Evolutionary conservation across 2,888 invertebrate genomes (phyloP), one percentile per base, ranked within the genome.

Genomic region (Nomada hirtipes): DNA sequence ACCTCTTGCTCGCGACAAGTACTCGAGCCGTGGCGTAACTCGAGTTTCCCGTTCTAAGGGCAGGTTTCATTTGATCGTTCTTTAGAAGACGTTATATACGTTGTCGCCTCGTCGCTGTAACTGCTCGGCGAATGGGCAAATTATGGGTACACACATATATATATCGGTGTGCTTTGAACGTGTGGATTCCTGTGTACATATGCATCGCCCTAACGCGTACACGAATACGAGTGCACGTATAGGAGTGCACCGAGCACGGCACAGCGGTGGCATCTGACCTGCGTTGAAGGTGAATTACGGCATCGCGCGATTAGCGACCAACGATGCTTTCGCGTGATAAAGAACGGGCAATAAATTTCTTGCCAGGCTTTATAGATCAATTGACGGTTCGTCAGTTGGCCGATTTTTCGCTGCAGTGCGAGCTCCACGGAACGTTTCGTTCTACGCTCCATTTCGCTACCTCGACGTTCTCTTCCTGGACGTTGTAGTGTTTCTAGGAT

Each of bases 211-310:
- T 7, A 36, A 20, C 26, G 20, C 2, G 42, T 60, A 36, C 36
- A 7, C 36, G 36, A 36, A 36, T 7, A 1, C 18, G 42, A 36
- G 23, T 36, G 50, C n/a, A 18, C 15, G 61, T 42, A 47, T 42
- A 47, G 18, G n/a, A 26, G 26, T 59, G 36, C 18, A 29, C n/a
- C 47, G 61, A n/a, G 23, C 44, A 29, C 20, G 64, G 52, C 63
- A 81, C 23, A 47, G 36, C 36, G 55, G 61, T 70, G 67, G 70
- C 74, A 71, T 74, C 52, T 82, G 82, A 77, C 83, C 71, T 26
- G 50, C 63, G 52, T 47, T 53, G 83, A 84, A 83, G 72, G 74
- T 80, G 84, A 84, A 85, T 84, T 84, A 80, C 84, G 57, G 76
- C 83, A 82, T 78, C 69, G 72, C 72, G 60, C 82, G 82, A 82